Evolutionary conservation across 2,888 invertebrate species (phyloP), one percentile per base, ranked within the genome.

Genomic region (Acrobeloides nanus): DNA sequence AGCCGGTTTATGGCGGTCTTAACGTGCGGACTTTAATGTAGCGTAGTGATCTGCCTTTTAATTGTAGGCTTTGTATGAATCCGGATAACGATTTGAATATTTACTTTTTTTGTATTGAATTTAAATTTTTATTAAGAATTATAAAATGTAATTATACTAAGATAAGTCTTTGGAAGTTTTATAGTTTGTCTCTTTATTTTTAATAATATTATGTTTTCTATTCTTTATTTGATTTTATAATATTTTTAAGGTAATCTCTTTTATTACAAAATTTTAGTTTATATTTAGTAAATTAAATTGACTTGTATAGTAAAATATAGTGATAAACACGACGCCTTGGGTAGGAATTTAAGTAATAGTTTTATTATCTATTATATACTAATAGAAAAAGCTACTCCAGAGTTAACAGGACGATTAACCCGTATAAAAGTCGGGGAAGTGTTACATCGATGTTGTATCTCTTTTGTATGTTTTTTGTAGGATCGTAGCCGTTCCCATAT

Each of bases 11-110:
- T 29, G 15, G 29, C 29, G 15, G 29, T 12, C 15, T 29, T 29
- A 29, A 15, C 29, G 29, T 29, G 29, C 10, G 29, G 15, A 12
- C 29, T 12, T 29, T 10, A 29, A 29, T 10, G 29, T 29, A 29
- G 29, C 29, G 15, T 29, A 29, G 15, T 29, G 15, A 29, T 12
- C 15, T 29, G 29, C 15, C 15, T 29, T 29, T 29, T 29, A 12
- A 29, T 29, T 29, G 29, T n/a, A 29, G 10, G 10, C 15, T 78
- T 81, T 76, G 80, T 83, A 76, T 79, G 80, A 82, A 77, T 80
- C 83, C 77, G 77, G 34, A 27, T 23, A n/a, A n/a, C n/a, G 7
- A 25, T 38, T 24, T 18, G 27, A 38, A 7, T 24, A 20, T 38
- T 38, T 38, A 23, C n/a, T 37, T 25, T n/a, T 23, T 37, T 33